These are phyloP conservation scores for Gordius sp. DNA, from an alignment of 2,888 invertebrate species.

Conservation along the genomic window DNA sequence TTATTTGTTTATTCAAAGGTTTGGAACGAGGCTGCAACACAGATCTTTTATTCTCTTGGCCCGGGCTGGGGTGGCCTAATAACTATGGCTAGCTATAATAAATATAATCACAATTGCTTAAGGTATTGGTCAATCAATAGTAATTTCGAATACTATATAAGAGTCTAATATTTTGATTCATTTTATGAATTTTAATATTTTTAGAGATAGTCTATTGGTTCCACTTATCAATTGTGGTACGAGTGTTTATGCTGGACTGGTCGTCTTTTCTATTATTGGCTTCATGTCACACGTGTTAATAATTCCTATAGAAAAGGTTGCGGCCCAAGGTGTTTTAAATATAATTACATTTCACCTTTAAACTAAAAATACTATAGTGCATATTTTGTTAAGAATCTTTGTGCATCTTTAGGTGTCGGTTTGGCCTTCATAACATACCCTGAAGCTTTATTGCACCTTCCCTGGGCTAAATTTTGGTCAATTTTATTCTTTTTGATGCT, in stretches of 20 bases:
- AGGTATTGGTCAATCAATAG: too few relatives aligned
- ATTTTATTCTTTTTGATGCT: slow-evolving; percentile 43
- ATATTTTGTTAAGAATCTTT: too few relatives aligned
- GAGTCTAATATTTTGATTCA: too few relatives aligned
- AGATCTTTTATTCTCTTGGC: slow-evolving; percentile 28
- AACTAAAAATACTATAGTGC: too few relatives aligned
- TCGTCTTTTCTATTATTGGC: slow-evolving; percentile 28
- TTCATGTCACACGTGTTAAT: slow-evolving; percentile 28
- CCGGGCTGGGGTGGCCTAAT: slow-evolving; percentile 28
- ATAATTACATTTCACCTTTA: too few relatives aligned
- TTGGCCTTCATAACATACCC: too few relatives aligned
- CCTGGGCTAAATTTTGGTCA: slow-evolving; percentile 48
- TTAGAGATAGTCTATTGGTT: slow-evolving; percentile 28
- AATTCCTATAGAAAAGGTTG: slow-evolving; percentile 26
- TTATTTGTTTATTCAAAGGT: slow-evolving; percentile 23
- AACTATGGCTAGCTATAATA: slow-evolving; percentile 27
- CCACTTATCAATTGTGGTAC: slow-evolving; percentile 28
- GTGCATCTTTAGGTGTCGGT: slow-evolving; percentile 52
- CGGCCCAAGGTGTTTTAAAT: slow-evolving; percentile 27
- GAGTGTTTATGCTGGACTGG: slow-evolving; percentile 28
- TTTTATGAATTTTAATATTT: slow-evolving; percentile 18
- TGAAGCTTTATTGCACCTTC: too few relatives aligned
- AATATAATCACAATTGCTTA: slow-evolving; percentile 27
- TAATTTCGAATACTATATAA: too few relatives aligned
- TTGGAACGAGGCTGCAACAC: slow-evolving; percentile 28